Base-by-base conservation (phyloP, 2,797 vertebrate genomes). In the Gila robusta region DNA sequence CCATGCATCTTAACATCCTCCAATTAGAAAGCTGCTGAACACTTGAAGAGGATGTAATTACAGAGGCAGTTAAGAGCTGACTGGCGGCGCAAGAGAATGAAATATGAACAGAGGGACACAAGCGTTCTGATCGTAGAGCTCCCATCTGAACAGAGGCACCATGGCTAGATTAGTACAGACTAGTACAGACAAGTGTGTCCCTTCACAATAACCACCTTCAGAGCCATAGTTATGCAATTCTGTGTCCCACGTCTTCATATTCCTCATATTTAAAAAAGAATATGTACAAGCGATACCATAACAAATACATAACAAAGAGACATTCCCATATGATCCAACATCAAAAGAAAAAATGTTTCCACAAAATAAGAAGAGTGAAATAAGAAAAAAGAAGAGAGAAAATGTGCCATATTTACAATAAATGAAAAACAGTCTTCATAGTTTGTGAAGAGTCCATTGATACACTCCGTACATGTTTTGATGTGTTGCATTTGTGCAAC, bases 11-110 rank as follows among this genome's bases (percentile, higher is more conserved):
- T 86, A 91, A 87, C 74, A 87, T 92, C 86, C 88, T 79, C 74
- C 86, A 87, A 87, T 91, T 89, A 91, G 87, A 91, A 71, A 78
- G 72, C 90, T 89, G 56, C 82, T 83, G 56, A 87, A 88, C 83
- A 54, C 77, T 81, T 81, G 83, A 87, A 89, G 80, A 92, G 84
- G 79, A 74, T 90, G 86, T 91, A 92, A 93, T 93, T 91, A 93
- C 89, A 83, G 87, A 91, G 86, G 88, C 88, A 82, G 86, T 87
- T 89, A 86, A 85, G 85, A 89, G 86, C 84, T 87, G 90, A 93
- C 74, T 90, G 87, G 81, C 89, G 79, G 82, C 23, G 81, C 47
- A 88, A 90, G 83, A 85, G 84, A 91, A 85, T 73, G 80, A 88
- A 87, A 92, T 87, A 86, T 86, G 85, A 85, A 83, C n/a, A 23